Percentiles rank a stretch among this genome's conserved stretches.
phyloP scores from a whole-genome alignment of 2,113 vertebrate species.

The Galeopterus variegatus region DNA sequence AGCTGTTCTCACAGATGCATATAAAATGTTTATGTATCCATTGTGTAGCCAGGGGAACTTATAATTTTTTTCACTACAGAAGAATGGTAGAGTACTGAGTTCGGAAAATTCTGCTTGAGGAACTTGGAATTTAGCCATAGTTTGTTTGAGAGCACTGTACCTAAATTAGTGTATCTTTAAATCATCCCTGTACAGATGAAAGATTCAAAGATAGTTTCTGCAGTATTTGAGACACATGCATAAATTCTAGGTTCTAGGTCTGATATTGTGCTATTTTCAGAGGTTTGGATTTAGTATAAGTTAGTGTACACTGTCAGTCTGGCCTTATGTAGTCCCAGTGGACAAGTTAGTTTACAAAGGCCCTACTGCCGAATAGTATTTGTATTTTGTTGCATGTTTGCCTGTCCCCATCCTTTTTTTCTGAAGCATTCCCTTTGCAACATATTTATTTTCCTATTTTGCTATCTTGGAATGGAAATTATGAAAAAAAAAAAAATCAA shows the following conservation, averaged over 20 bases:
- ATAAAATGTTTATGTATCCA: not conserved
- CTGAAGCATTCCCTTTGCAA: not conserved
- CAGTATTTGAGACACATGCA: not conserved
- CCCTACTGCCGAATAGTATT: not conserved
- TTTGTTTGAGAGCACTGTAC: not conserved
- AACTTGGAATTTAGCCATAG: not conserved
- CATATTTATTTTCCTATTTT: not conserved
- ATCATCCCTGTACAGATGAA: not conserved
- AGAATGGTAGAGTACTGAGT: constrained; percentile 36
- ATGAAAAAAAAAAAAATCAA: not conserved
- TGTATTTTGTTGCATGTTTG: not conserved
- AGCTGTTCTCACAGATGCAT: not conserved
- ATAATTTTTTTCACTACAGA: constrained; percentile 28
- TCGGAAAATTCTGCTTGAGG: not conserved
- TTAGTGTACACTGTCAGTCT: not conserved
- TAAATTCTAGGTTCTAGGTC: not conserved
- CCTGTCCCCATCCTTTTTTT: not conserved
- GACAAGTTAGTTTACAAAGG: not conserved
- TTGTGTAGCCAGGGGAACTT: not conserved
- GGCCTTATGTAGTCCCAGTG: not conserved
- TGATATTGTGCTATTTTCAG: not conserved
- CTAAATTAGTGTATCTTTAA: constrained; percentile 29
- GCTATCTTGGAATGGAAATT: not conserved
- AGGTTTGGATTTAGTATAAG: not conserved
- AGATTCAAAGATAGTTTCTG: not conserved